These are phyloP conservation scores for Corvus hawaiiensis DNA, from an alignment of 2,113 vertebrate species.

Conservation along the genomic window DNA sequence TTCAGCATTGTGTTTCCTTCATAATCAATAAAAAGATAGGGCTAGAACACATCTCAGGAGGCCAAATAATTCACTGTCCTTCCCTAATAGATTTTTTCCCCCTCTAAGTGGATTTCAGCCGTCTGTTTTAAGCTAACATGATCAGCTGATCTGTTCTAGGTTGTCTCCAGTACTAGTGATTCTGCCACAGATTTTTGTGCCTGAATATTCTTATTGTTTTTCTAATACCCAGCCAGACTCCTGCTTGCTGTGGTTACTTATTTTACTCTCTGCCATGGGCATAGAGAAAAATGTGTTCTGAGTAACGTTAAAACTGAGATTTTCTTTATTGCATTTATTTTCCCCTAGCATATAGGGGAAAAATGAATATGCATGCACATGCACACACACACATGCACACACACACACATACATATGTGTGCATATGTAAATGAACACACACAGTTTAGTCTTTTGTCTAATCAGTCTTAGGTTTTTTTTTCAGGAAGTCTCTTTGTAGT, in stretches of 20 bases:
- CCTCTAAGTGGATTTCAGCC: background rate
- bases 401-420: rapidly evolving
- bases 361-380: rapidly evolving
- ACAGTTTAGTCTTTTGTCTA: background rate
- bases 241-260: background rate
- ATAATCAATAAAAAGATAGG: background rate
- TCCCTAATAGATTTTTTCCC: background rate
- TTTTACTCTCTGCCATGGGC: background rate
- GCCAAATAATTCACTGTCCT: background rate
- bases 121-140: background rate
- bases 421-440: background rate
- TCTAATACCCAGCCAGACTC: background rate
- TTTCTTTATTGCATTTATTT: background rate
- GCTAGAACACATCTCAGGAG: background rate
- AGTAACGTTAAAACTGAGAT: background rate
- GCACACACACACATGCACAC: too few species aligned
- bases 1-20: background rate
- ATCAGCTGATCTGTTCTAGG: background rate
- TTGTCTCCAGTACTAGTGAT: background rate
- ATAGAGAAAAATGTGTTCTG: background rate
- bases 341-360: background rate
- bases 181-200: background rate
- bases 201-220: background rate
- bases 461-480: background rate
- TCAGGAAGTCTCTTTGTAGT: background rate